Percentiles rank a stretch among this genome's conserved stretches.
Evolutionary conservation across 2,113 vertebrate species (phyloP).

Genomic region (Podilymbus podiceps): DNA sequence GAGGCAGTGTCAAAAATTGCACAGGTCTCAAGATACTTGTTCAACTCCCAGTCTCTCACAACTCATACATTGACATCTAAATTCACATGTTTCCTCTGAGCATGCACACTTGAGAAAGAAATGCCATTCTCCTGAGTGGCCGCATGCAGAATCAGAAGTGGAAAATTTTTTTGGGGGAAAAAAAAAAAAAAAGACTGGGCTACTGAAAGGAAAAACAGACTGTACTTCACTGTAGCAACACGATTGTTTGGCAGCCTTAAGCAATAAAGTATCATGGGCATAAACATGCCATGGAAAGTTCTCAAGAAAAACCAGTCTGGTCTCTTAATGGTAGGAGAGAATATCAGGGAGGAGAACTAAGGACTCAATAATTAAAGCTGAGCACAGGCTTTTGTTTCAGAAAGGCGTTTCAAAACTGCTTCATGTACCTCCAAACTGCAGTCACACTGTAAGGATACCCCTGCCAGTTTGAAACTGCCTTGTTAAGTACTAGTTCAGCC

Average conservation of each 20-base stretch:
- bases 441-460: neutral
- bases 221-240: neutral
- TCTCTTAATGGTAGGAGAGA: neutral
- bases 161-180: neutral
- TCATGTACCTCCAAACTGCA: neutral
- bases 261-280: neutral
- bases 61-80: neutral
- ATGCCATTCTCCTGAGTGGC: neutral
- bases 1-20: neutral
- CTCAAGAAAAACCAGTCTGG: conserved; percentile 3
- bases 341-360: neutral
- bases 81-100: neutral
- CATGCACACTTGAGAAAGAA: neutral
- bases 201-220: neutral
- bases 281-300: neutral
- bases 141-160: neutral
- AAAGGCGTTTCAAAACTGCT: neutral
- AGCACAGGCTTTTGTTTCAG: neutral
- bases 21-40: neutral
- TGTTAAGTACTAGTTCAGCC: neutral
- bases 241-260: neutral
- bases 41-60: neutral
- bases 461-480: neutral
- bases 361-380: neutral
- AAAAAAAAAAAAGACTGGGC: neutral